Percentiles rank a stretch among this genome's conserved stretches.
Evolutionary conservation across 2,797 vertebrate genomes (phyloP).

Genomic region (Hyperoplus lanceolatus): DNA sequence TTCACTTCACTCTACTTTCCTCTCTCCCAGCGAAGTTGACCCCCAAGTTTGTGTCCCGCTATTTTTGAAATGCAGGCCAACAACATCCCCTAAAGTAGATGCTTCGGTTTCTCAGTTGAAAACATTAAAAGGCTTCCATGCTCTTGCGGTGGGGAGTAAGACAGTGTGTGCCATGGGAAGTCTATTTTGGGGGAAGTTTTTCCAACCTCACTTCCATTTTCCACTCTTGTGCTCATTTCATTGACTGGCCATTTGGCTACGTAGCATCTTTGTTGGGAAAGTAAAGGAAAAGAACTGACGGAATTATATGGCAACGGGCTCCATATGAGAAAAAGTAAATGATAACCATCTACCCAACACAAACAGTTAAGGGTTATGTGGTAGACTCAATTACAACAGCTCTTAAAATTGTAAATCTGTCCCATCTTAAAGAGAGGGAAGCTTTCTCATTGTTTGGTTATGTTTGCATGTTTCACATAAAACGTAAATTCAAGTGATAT

Average conservation of each 20-base stretch:
- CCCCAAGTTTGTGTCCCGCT: conserved; percentile 30
- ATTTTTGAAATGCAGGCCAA: conserved; percentile 54
- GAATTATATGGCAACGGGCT: conserved; percentile 13
- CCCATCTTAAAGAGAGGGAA: not conserved
- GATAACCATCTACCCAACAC: not conserved
- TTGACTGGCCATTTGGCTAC: conserved; percentile 51
- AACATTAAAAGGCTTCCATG: conserved; percentile 58
- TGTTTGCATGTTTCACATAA: not conserved
- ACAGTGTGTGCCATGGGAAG: conserved; percentile 48
- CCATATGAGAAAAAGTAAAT: conserved; percentile 4
- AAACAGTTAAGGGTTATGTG: conserved; percentile 6
- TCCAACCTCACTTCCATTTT: conserved; percentile 69
- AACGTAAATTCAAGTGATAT: not conserved
- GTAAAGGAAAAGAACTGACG: conserved; percentile 29
- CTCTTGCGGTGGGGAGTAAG: conserved; percentile 56
- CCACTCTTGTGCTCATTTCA: conserved; percentile 63
- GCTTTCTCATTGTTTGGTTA: not conserved
- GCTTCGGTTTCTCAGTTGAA: conserved; percentile 46
- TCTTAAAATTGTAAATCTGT: conserved; percentile 6
- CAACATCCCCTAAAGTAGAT: conserved; percentile 36
- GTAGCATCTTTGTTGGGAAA: conserved; percentile 18
- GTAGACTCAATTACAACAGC: not conserved
- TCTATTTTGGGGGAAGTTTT: conserved; percentile 75
- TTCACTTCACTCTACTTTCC: conserved; percentile 17
- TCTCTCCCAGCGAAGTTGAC: conserved; percentile 21